These are phyloP conservation scores for Gasterosteus nipponicus DNA, from an alignment of 2,113 vertebrate genomes.

Conservation along the genomic window DNA sequence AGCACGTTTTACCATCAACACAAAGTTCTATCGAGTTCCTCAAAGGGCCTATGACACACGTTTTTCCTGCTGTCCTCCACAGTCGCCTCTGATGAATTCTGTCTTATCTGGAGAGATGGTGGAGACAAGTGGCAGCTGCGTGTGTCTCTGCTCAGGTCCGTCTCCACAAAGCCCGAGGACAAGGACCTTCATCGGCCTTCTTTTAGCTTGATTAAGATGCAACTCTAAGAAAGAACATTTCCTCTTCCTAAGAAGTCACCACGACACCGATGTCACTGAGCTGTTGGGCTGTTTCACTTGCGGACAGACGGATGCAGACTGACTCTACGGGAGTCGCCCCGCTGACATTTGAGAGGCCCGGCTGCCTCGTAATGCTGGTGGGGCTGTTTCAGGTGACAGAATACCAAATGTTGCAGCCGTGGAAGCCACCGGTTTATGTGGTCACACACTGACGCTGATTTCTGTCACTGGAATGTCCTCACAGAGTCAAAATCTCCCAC, in stretches of 20 bases:
- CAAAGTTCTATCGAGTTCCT: too few relatives aligned
- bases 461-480: background rate
- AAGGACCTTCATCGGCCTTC: too few relatives aligned
- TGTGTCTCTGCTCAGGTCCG: too few relatives aligned
- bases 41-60: too few relatives aligned
- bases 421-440: background rate
- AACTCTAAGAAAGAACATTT: background rate
- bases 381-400: slow-evolving; percentile 20
- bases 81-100: too few relatives aligned
- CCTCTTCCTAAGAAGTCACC: background rate
- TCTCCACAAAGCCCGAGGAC: too few relatives aligned
- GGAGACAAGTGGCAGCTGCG: too few relatives aligned
- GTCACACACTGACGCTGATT: background rate
- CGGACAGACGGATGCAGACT: background rate
- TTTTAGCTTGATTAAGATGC: background rate
- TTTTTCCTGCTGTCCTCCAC: too few relatives aligned
- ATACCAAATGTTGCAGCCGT: background rate
- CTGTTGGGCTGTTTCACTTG: slow-evolving; percentile 5
- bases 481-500: background rate
- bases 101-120: too few relatives aligned
- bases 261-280: background rate
- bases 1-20: too few relatives aligned
- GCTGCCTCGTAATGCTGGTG: slow-evolving; percentile 18
- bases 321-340: background rate
- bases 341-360: slow-evolving; percentile 20